Conservation (phyloP, 53 echinoderm and acorn worm genomes). For the Antedon mediterranea region DNA sequence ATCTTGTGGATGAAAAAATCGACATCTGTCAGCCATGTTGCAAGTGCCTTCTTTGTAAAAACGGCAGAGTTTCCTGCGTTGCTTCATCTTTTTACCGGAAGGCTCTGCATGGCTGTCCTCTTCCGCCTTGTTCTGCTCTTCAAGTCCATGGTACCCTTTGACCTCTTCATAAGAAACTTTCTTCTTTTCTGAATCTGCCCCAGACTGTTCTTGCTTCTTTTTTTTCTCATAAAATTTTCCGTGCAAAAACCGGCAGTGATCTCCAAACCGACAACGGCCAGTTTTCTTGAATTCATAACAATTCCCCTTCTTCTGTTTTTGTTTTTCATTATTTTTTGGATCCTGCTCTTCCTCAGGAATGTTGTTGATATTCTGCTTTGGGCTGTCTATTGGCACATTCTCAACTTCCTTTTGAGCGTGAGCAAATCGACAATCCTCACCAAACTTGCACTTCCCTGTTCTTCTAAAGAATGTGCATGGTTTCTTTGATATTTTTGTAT, state of each 20-base stretch:
- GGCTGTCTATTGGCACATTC: neutral
- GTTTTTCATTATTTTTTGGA: neutral
- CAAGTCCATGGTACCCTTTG: neutral
- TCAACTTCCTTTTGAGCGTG: neutral
- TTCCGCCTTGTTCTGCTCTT: neutral
- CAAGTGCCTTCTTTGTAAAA: slow-evolving; percentile 45
- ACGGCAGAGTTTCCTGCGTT: slow-evolving; percentile 21
- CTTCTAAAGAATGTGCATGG: slow-evolving; percentile 5
- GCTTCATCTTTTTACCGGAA: neutral
- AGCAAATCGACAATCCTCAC: slow-evolving; percentile 4
- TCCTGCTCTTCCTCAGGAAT: neutral
- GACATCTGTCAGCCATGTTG: slow-evolving; percentile 26
- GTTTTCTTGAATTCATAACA: slow-evolving; percentile 15
- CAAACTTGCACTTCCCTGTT: slow-evolving; percentile 15
- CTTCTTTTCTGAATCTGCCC: slow-evolving; percentile 37
- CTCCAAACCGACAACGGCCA: slow-evolving; percentile 44
- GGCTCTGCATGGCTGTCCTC: neutral
- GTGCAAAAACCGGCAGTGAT: slow-evolving; percentile 43
- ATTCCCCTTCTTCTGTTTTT: neutral
- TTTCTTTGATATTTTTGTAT: neutral
- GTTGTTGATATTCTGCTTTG: neutral
- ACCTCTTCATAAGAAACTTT: slow-evolving; percentile 28
- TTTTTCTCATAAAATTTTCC: neutral
- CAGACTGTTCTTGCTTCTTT: slow-evolving; percentile 29
- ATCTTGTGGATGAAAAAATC: slow-evolving; percentile 29